Conservation (phyloP, 1,140 invertebrate species). For the Lepidostoma basale region DNA sequence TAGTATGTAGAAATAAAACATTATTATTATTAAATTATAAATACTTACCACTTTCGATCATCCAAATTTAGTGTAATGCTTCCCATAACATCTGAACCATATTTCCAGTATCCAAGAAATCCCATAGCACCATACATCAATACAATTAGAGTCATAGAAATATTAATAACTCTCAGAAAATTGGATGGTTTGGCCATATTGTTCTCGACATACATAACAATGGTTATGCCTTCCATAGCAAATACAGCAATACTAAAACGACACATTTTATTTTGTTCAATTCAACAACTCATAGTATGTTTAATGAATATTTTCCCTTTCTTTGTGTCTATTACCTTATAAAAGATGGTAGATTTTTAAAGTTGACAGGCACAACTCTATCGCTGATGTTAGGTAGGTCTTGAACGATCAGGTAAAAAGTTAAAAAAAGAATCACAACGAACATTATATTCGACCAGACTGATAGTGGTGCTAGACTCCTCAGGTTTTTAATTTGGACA, state of each 20-base stretch:
- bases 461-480: slow-evolving; percentile 77
- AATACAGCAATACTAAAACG: slow-evolving; percentile 75
- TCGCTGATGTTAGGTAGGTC: slow-evolving; percentile 59
- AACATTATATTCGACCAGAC: slow-evolving; percentile 72
- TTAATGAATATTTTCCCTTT: too few species aligned
- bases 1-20: too few species aligned
- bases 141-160: slow-evolving; percentile 79
- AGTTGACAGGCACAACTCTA: slow-evolving; percentile 58
- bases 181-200: slow-evolving; percentile 80
- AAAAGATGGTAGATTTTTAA: slow-evolving; percentile 66
- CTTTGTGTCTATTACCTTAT: slow-evolving; percentile 68
- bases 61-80: slow-evolving; percentile 78
- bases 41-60: slow-evolving; percentile 66
- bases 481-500: slow-evolving; percentile 71
- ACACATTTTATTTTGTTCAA: too few species aligned
- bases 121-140: slow-evolving; percentile 79
- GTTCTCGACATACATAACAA: slow-evolving; percentile 88
- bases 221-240: slow-evolving; percentile 82
- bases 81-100: slow-evolving; percentile 68
- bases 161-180: slow-evolving; percentile 84
- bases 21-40: too few species aligned
- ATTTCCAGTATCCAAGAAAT: slow-evolving; percentile 83
- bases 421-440: slow-evolving; percentile 71
- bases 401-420: slow-evolving; percentile 73
- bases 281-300: too few species aligned